A percentile compares a stretch with the other conserved stretches of the same genome.
phyloP scores from a whole-genome alignment of 2,888 invertebrate species.

The Rhogogaster chlorosoma region DNA sequence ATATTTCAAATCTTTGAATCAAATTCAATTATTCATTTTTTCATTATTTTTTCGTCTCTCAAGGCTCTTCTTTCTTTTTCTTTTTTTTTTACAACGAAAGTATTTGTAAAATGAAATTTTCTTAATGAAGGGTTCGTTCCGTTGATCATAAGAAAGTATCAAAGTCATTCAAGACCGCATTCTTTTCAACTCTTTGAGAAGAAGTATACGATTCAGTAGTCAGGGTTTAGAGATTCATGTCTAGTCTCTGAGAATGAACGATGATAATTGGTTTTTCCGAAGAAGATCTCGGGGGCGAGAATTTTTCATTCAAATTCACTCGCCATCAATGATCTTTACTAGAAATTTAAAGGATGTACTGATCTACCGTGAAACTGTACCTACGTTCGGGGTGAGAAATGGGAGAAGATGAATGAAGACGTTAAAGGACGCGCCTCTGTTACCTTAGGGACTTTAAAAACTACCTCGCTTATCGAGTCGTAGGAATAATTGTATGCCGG shows the following conservation, averaged over 20 bases:
- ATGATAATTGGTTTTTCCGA: slow-evolving; percentile 20
- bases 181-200: background rate
- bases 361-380: slow-evolving; percentile 11
- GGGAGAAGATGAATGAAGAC: slow-evolving; percentile 23
- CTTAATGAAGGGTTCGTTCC: background rate
- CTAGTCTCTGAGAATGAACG: background rate
- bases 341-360: background rate
- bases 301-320: slow-evolving; percentile 1
- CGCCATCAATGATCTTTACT: background rate
- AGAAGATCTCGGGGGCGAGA: too few species aligned
- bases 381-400: background rate
- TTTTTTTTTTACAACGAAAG: background rate
- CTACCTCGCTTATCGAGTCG: slow-evolving; percentile 1
- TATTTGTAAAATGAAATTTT: background rate
- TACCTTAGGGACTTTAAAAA: background rate
- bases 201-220: background rate
- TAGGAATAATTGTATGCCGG: background rate
- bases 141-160: background rate
- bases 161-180: background rate
- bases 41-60: background rate
- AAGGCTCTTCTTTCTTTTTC: background rate
- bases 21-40: background rate
- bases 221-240: background rate
- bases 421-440: background rate
- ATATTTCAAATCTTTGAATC: background rate